Evolutionary conservation across 2,888 invertebrate species (phyloP), one percentile per base, ranked within the genome.

Genomic region (Cataglyphis rosenhaueri): DNA sequence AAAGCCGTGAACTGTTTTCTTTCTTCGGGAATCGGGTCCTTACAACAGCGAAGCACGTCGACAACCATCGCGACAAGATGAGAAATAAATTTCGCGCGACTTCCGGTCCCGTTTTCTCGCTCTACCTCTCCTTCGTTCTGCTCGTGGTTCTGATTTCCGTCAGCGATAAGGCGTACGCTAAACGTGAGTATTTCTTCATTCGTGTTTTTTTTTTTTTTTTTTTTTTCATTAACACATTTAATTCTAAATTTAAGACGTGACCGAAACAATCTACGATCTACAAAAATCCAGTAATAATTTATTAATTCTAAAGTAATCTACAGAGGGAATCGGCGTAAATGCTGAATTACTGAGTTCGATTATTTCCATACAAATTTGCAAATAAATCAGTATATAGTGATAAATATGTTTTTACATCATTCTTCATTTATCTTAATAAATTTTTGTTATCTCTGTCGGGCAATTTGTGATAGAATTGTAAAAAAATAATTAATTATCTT

Each of bases 101-200:
- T 87, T 87, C 87, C 86, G 86, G 87, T 84, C 59, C 84, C 35
- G 61, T 61, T n/a, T 74, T 62, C 12, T 61, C 82, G 32, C 12
- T 82, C 52, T 82, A 64, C 55, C 3, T 83, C 3, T 74, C 44
- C 38, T 35, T 87, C 29, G 74, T 88, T 25, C 57, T 84, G 18
- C 66, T 92, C 0, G 68, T 93, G 15, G 68, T 92, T 15, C 65
- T 92, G 62, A 71, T 89, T 8, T 88, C 86, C 41, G 84, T 86
- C 74, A 78, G 84, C 75, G 85, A 85, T 44, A 89, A 90, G 73
- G 88, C 86, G 79, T 84, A 90, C 25, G 92, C 92, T 9, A 93
- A 91, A 84, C 92, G 93, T 93, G 85, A 93, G 93, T 91, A 57
- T 81, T 44, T 1, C 10, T 18, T 21, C 12, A 12, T 55, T 18